Evolutionary conservation across 2,113 vertebrate species (phyloP).

Genomic region (Mus spicilegus): DNA sequence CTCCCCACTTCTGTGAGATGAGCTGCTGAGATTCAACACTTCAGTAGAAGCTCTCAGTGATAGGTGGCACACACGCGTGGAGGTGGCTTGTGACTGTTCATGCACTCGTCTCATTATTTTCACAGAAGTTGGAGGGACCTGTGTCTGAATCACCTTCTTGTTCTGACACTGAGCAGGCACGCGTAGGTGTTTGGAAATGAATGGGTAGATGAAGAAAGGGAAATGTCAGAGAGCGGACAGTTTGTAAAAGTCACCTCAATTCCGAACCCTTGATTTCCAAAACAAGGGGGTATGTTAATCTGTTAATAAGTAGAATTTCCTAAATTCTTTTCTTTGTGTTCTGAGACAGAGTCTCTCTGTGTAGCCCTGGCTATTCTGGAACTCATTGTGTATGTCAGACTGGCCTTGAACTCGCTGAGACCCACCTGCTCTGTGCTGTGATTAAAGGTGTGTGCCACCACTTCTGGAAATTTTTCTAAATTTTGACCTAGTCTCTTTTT

Average conservation of each 20-base stretch:
- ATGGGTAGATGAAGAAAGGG: background rate
- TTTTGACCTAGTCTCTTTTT: background rate
- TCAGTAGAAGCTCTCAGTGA: background rate
- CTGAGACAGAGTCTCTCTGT: background rate
- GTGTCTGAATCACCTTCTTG: background rate
- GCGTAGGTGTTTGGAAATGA: background rate
- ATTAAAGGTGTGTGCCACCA: background rate
- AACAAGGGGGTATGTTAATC: background rate
- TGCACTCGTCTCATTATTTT: background rate
- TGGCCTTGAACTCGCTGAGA: background rate
- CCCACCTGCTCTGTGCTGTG: background rate
- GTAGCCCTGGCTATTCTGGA: background rate
- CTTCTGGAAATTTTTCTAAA: background rate
- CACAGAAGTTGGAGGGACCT: background rate
- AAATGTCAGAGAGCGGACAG: background rate
- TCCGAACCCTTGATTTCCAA: constrained; percentile 16
- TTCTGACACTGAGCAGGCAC: background rate
- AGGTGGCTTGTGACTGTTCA: background rate
- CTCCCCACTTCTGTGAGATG: background rate
- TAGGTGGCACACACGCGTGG: background rate
- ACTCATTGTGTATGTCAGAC: background rate
- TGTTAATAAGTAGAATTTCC: constrained; percentile 25
- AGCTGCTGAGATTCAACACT: background rate
- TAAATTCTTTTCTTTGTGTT: background rate
- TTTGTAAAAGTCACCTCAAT: background rate